Percentiles rank a stretch among this genome's conserved stretches.
phyloP scores from a whole-genome alignment of 1,140 invertebrate genomes.

The Chironomus striatipennis region DNA sequence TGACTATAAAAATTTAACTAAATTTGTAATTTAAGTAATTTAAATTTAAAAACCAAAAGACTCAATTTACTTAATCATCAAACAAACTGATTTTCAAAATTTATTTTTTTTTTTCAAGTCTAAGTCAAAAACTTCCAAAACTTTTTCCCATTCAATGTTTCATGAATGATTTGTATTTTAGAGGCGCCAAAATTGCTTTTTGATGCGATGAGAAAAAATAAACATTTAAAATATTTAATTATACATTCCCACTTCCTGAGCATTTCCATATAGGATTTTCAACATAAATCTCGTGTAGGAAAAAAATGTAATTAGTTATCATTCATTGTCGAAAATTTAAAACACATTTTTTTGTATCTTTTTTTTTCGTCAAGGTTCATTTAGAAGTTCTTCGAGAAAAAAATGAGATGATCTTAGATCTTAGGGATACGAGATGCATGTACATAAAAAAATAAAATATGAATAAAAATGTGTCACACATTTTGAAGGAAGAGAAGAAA shows the following conservation, averaged over 20 bases:
- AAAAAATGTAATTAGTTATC: too few species aligned
- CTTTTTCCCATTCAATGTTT: background rate
- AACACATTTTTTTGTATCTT: background rate
- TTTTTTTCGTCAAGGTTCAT: background rate
- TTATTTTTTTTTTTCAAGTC: background rate
- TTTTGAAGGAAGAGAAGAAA: too few species aligned
- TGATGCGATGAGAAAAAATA: background rate
- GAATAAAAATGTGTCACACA: too few species aligned
- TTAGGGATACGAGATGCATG: background rate
- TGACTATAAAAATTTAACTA: too few species aligned
- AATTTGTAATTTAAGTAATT: too few species aligned
- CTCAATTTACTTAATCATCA: too few species aligned
- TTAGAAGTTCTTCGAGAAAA: slow-evolving; percentile 18
- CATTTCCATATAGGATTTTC: background rate
- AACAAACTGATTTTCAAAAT: background rate
- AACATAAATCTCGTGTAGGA: background rate
- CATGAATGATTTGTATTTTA: background rate
- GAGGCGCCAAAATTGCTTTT: slow-evolving; percentile 13
- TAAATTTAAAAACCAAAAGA: too few species aligned
- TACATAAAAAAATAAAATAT: too few species aligned
- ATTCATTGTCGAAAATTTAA: background rate
- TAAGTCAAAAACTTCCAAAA: background rate
- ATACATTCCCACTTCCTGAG: background rate
- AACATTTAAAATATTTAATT: background rate
- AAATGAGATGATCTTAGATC: background rate